Evolutionary conservation across 37 sponge, comb jelly and placozoan genomes (phyloP).

Genomic region (Trichoplax adhaerens): DNA sequence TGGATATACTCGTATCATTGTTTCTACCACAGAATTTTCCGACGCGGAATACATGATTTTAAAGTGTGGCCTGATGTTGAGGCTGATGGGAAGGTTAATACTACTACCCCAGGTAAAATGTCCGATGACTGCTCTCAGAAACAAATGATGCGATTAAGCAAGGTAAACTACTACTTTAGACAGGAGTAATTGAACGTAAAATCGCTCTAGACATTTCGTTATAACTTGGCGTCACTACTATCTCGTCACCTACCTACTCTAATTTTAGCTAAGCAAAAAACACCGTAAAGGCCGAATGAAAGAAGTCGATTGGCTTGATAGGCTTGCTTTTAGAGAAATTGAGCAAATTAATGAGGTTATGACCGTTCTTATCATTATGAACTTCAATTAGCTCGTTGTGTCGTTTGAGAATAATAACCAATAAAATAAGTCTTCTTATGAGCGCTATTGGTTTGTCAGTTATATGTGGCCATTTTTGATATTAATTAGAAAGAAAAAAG

Average conservation of each 20-base stretch:
- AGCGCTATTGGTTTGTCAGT: neutral
- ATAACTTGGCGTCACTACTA: too few relatives aligned
- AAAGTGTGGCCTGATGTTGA: constrained; percentile 55
- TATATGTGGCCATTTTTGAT: neutral
- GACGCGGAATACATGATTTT: constrained; percentile 61
- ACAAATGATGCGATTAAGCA: constrained; percentile 36
- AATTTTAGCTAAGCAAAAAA: constrained; percentile 44
- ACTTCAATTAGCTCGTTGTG: neutral
- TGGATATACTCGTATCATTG: too few relatives aligned
- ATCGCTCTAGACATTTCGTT: too few relatives aligned
- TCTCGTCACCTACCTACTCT: too few relatives aligned
- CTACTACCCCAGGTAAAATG: constrained; percentile 37
- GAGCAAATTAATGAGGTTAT: constrained; percentile 74
- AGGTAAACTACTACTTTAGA: neutral
- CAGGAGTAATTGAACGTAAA: too few relatives aligned
- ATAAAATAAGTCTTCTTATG: too few relatives aligned
- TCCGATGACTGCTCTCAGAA: too few relatives aligned
- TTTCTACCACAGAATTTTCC: constrained; percentile 19
- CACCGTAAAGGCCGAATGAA: constrained; percentile 72
- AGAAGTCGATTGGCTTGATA: constrained; percentile 91
- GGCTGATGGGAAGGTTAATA: constrained; percentile 27
- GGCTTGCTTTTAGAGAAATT: constrained; percentile 80
- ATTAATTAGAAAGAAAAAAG: constrained; percentile 38
- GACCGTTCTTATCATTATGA: neutral
- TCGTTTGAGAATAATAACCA: neutral